phyloP scores from a whole-genome alignment of 2,888 invertebrate species.

The Drosophila multiciliata region DNA sequence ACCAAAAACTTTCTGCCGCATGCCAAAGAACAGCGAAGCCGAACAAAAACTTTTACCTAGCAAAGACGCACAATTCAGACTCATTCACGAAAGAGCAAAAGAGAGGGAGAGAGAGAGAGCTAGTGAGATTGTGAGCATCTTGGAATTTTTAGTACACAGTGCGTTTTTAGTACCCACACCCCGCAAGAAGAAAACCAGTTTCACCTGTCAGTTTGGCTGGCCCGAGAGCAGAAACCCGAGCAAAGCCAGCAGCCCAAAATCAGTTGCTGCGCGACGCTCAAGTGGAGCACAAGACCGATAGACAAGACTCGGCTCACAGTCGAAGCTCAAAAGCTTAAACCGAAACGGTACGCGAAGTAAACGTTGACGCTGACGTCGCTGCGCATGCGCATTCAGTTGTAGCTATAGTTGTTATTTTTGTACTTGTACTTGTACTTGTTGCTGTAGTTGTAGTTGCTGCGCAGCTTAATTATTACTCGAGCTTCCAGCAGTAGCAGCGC shows the following conservation, averaged over 20 bases:
- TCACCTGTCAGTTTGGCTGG: slow-evolving; percentile 17
- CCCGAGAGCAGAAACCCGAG: slow-evolving; percentile 24
- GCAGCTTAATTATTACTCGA: slow-evolving; percentile 73
- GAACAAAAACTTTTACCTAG: slow-evolving; percentile 73
- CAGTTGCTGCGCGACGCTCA: slow-evolving; percentile 77
- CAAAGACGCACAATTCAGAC: slow-evolving; percentile 62
- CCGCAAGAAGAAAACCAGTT: slow-evolving; percentile 42
- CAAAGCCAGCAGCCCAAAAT: slow-evolving; percentile 49
- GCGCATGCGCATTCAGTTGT: slow-evolving; percentile 68
- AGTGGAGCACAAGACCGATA: slow-evolving; percentile 65
- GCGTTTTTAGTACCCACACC: slow-evolving; percentile 45
- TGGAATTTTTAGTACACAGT: slow-evolving; percentile 59
- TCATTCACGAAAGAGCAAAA: slow-evolving; percentile 63
- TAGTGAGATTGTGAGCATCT: slow-evolving; percentile 43
- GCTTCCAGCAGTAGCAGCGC: slow-evolving; percentile 18
- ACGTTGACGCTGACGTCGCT: slow-evolving; percentile 43
- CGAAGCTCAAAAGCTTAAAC: slow-evolving; percentile 18
- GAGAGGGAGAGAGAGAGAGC: not conserved
- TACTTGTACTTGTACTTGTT: slow-evolving; percentile 44
- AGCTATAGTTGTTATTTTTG: slow-evolving; percentile 11
- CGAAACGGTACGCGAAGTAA: slow-evolving; percentile 31
- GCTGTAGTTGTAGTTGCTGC: slow-evolving; percentile 42
- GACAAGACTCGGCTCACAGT: slow-evolving; percentile 1
- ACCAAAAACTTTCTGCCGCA: slow-evolving; percentile 75
- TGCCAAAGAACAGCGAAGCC: slow-evolving; percentile 61